Base-by-base conservation (phyloP, 2,888 invertebrate genomes). In the Syrphus vitripennis region DNA sequence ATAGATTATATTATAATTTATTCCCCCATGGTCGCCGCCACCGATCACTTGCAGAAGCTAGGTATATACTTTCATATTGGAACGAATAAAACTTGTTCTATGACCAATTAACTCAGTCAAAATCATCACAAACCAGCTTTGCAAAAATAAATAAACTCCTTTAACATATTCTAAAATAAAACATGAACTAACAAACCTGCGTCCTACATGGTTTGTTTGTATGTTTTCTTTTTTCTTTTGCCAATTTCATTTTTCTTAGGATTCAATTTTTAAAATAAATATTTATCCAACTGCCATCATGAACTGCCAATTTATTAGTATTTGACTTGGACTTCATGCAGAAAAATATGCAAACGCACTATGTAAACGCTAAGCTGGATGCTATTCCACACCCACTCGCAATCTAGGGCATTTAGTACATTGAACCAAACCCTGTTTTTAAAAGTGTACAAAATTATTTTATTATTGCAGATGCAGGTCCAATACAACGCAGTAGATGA, bases 201-300 rank as follows among this genome's bases (percentile, higher is more conserved):
- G 24, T 37, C 59, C 45, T 45, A 45, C 14, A 14, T 37, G 10
- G 14, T 16, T 21, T 59, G n/a, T n/a, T n/a, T n/a, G n/a, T n/a
- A n/a, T n/a, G n/a, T 37, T 2, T 34, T 21, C 16, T 10, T 9
- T 29, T 4, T 37, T 37, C 34, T 34, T 19, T 42, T 26, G 12
- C 19, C 24, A 63, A 16, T 26, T 37, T 7, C 19, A 42, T 19
- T 45, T 50, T 70, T 74, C 74, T 26, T 42, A 26, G 50, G 21
- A 77, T 57, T 45, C 59, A 50, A 75, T 76, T 84, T 65, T 31
- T 24, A 26, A 45, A 75, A 65, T 84, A 84, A 84, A 84, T 84
- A 84, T 84, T 84, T 80, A 83, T 79, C 75, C 70, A 29, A 37
- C 69, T 63, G 29, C 1, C 34, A 37, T 37, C 71, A 37, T 12